Base-by-base conservation (phyloP, 2,797 vertebrate species). In the Trichosurus vulpecula region DNA sequence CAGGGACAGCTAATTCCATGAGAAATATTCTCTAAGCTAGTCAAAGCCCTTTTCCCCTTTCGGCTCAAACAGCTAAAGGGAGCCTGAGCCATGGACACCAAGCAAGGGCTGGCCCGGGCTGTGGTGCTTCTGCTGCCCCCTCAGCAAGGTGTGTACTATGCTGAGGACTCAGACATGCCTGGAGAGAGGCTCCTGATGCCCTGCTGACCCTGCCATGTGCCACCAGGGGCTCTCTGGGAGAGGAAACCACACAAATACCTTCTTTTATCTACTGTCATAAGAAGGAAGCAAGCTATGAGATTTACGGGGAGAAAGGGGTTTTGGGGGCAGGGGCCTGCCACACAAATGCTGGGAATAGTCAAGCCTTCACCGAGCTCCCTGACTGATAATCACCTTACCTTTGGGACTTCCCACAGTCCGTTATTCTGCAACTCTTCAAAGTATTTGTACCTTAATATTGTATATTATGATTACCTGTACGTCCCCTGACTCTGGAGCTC, bases 241-340 rank as follows among this genome's bases (percentile, higher is more conserved):
- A 87, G 41, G 74, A 87, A 87, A 87, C 41, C 10, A 51, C 74
- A 87, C 22, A 47, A 12, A 90, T 51, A 95, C 25, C 91, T 91
- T 13, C 53, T 95, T 90, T 81, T 22, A 91, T 12, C 52, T 51
- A 51, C 19, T 87, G 31, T 94, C n/a, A 19, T 13, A 95, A 90
- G 53, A 55, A 66, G 66, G 95, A 93, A 95, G 54, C 6, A 90
- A 93, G 90, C 52, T 35, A 91, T 35, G 31, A 92, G n/a, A 92
- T 90, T 87, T 6, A 61, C 6, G 6, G n/a, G 61, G 16, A 74
- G 35, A 22, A 25, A 47, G 2, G 25, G 74, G 2, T 81, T 81
- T 81, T n/a, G 74, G 74, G 35, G 41, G 41, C 19, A 81, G n/a
- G 41, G 74, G 9, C 22, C 41, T 25, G 9, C 8, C 74, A 47